Percentiles rank a stretch among this genome's conserved stretches.
phyloP scores from a whole-genome alignment of 2,888 invertebrate genomes.

The Scaeva pyrastri region DNA sequence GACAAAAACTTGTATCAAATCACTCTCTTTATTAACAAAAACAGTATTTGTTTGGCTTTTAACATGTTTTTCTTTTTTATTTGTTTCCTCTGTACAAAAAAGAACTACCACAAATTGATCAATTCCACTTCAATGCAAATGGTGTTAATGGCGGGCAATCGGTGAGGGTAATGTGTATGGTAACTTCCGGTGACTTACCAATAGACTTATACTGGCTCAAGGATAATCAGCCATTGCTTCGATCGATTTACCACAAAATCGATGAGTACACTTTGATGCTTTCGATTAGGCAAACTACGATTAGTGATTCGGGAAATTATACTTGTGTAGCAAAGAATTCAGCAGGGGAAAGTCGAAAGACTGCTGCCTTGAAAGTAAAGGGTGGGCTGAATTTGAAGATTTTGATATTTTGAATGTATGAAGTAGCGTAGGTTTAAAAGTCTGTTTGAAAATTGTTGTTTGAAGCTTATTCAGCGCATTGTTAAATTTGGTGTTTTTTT shows the following conservation, averaged over 20 bases:
- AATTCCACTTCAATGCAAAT: conserved; percentile 85
- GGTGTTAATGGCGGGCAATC: conserved; percentile 85
- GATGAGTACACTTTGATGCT: conserved; percentile 85
- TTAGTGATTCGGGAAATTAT: conserved; percentile 85
- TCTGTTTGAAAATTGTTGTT: conserved; percentile 1
- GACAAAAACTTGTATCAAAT: conserved; percentile 47
- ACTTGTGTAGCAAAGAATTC: conserved; percentile 86
- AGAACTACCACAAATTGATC: conserved; percentile 85
- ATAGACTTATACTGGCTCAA: conserved; percentile 88
- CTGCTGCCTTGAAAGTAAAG: conserved; percentile 86
- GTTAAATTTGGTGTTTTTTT: neutral
- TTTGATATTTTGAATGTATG: neutral
- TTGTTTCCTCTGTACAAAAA: conserved; percentile 31
- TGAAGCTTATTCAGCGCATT: conserved; percentile 7
- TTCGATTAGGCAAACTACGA: conserved; percentile 83
- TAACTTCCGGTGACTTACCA: conserved; percentile 91
- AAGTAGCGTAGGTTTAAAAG: neutral
- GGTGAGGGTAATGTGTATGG: conserved; percentile 87
- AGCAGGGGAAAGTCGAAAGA: conserved; percentile 85
- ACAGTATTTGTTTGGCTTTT: conserved; percentile 49
- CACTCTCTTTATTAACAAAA: conserved; percentile 63
- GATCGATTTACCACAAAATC: conserved; percentile 83
- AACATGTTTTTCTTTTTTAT: conserved; percentile 44
- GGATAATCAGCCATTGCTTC: conserved; percentile 83
- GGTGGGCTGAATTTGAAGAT: conserved; percentile 82